A percentile compares a stretch with the other conserved stretches of the same genome.
phyloP scores from a whole-genome alignment of 2,888 invertebrate species.

The Himalopsyche tibetana region DNA sequence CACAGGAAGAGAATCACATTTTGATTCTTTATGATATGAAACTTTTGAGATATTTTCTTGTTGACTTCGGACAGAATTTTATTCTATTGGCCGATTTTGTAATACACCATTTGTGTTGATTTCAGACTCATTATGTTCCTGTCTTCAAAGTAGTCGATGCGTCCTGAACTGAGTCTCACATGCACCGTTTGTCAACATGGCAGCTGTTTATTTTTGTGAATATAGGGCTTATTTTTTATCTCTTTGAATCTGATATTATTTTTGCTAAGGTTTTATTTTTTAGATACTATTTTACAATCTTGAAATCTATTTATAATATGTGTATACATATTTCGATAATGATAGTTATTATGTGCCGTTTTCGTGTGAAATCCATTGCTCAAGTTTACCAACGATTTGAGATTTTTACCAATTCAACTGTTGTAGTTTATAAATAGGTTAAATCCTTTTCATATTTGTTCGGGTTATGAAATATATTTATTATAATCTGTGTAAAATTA shows the following conservation, averaged over 20 bases:
- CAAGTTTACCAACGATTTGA: conserved; percentile 67
- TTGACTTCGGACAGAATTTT: no score
- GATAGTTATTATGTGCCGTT: neutral
- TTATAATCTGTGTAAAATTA: no score
- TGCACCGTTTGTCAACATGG: neutral
- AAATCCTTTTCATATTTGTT: conserved; percentile 65
- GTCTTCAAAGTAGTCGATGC: conserved; percentile 79
- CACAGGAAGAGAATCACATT: no score
- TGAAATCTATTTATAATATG: no score
- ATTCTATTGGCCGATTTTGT: no score
- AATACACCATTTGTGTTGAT: conserved; percentile 68
- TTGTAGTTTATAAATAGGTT: conserved; percentile 69
- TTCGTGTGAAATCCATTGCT: conserved; percentile 64
- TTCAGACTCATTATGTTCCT: conserved; percentile 90
- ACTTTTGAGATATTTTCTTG: no score
- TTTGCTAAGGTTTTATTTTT: neutral
- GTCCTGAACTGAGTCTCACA: neutral
- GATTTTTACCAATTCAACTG: conserved; percentile 63
- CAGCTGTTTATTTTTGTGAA: neutral
- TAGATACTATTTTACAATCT: no score
- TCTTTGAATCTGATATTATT: neutral
- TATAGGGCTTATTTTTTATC: neutral
- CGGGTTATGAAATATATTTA: no score
- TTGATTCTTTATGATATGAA: no score
- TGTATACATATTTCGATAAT: no score